A percentile compares a stretch with the other conserved stretches of the same genome.
Conservation (phyloP, 1,140 invertebrate genomes). For the Heliothis virescens region DNA sequence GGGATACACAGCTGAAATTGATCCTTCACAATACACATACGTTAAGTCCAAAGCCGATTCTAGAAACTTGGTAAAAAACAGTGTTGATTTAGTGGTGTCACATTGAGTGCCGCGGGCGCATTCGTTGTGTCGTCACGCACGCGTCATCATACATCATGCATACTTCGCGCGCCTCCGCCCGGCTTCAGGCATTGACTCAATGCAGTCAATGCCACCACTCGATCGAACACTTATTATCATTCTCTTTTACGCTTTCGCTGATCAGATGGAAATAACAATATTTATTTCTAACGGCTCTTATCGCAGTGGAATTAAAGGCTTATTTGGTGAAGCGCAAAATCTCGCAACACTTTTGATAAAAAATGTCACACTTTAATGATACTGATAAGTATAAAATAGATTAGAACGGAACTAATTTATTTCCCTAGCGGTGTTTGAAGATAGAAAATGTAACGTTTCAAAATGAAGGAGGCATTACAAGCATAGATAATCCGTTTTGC, state of each 20-base stretch:
- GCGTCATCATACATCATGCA: conserved; percentile 30
- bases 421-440: background rate
- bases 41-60: too few species aligned
- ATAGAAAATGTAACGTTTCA: conserved; percentile 52
- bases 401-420: conserved; percentile 27
- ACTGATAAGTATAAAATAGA: conserved; percentile 46
- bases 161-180: conserved; percentile 29
- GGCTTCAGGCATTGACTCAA: conserved; percentile 62
- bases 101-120: conserved; percentile 2
- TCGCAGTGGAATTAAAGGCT: background rate
- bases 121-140: conserved; percentile 31
- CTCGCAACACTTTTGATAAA: conserved; percentile 17
- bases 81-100: conserved; percentile 13
- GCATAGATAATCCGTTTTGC: conserved; percentile 73
- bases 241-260: conserved; percentile 67
- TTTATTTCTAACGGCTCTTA: background rate
- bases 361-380: conserved; percentile 8
- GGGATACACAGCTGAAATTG: too few species aligned
- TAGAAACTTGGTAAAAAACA: background rate
- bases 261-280: background rate
- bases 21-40: too few species aligned
- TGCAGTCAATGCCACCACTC: conserved; percentile 73
- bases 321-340: background rate
- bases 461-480: conserved; percentile 54
- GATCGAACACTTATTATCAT: conserved; percentile 49